phyloP scores from a whole-genome alignment of 1,140 invertebrate species.

The Whitmania pigra region DNA sequence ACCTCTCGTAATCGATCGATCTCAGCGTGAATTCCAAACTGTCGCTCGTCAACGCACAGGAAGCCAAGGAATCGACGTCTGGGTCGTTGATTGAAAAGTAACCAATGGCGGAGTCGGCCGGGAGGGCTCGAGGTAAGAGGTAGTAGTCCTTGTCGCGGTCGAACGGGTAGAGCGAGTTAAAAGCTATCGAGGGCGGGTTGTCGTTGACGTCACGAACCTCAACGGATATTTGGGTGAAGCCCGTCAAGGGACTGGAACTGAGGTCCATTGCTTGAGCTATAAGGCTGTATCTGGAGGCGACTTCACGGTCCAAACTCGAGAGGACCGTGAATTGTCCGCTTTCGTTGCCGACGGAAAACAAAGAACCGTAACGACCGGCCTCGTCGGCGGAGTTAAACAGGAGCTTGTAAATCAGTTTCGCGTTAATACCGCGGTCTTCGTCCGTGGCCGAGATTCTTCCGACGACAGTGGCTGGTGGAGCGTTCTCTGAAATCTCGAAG shows the following conservation, averaged over 20 bases:
- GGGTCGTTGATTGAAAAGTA: conserved; percentile 5
- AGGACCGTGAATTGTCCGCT: not conserved
- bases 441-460: conserved; percentile 36
- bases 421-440: conserved; percentile 21
- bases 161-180: not conserved
- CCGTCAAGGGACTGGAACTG: conserved; percentile 3
- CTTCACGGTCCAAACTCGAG: not conserved
- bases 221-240: conserved; percentile 3
- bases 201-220: not conserved
- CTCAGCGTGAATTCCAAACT: no score
- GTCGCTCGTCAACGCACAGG: no score
- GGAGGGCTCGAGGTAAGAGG: not conserved
- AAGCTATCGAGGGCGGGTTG: not conserved
- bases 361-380: not conserved
- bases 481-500: conserved; percentile 13
- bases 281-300: not conserved
- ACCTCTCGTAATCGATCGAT: no score
- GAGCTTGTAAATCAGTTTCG: not conserved
- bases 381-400: not conserved
- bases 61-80: not conserved
- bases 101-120: not conserved
- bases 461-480: conserved; percentile 42
- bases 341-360: not conserved
- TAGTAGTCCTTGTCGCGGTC: not conserved
- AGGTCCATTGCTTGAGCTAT: not conserved